Base-by-base conservation (phyloP, 2,113 vertebrate species). In the Chaenocephalus aceratus region DNA sequence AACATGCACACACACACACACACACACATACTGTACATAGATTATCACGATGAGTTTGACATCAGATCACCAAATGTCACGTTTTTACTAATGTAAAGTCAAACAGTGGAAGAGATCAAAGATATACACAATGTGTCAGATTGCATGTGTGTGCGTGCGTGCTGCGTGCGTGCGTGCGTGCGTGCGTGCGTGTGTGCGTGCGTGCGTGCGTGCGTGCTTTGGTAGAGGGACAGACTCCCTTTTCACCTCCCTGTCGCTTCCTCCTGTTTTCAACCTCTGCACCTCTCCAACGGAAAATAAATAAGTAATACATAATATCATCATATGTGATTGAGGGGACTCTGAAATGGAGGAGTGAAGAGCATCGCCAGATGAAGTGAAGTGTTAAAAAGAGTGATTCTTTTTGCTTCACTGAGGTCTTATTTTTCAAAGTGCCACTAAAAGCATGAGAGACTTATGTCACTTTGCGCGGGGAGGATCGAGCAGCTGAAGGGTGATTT, bases 381-480 rank as follows among this genome's bases (percentile, higher is more conserved):
- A 93, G 89, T 92, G 93, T 91, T 92, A 91, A 86, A 91, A 91
- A 85, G 82, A 90, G 85, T 90, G 86, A 95, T 94, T 94, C 88
- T 92, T 91, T 91, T 93, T 94, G 92, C 92, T 94, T 88, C 86
- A 91, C 84, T 93, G 92, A 92, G 91, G 88, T 94, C 90, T 93
- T 90, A 88, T 92, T 92, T 93, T 91, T 91, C 89, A 94, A 94
- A 93, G 92, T 92, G 91, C 90, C 89, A 90, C 93, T 93, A 94
- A 94, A 93, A 94, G 92, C 94, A 94, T 84, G 90, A 89, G 91
- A 94, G 90, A 91, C 89, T 91, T 82, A 56, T 93, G 91, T 92
- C 92, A 89, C 90, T 93, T 80, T 83, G 85, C 75, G 62, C 70
- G 48, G 84, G 53, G 69, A 88, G 78, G 86, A 88, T 36, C 72